phyloP scores from a whole-genome alignment of 2,888 invertebrate species.

The Pterostichus niger region DNA sequence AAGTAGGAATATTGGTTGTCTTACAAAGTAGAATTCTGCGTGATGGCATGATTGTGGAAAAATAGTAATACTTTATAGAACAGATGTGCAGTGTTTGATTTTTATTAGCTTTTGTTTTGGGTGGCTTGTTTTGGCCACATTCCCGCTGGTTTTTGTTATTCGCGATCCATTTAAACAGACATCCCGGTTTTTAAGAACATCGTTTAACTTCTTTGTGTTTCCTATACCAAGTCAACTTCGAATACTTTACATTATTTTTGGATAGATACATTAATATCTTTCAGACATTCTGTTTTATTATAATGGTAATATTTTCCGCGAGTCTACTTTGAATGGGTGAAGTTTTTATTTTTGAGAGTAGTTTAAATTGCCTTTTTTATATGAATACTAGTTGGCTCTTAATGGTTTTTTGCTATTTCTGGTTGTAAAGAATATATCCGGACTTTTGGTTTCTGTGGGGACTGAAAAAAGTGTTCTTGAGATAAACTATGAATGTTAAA shows the following conservation, averaged over 20 bases:
- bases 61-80: conserved; percentile 13
- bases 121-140: conserved; percentile 60
- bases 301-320: conserved; percentile 60
- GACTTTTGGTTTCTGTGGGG: conserved; percentile 7
- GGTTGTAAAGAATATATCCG: not conserved
- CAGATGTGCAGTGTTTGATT: conserved; percentile 59
- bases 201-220: conserved; percentile 57
- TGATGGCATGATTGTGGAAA: conserved; percentile 5
- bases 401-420: conserved; percentile 29
- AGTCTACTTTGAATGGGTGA: too few species aligned
- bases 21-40: not conserved
- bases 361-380: conserved; percentile 55
- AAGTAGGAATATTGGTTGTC: not conserved
- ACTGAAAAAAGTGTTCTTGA: conserved; percentile 12
- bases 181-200: conserved; percentile 45
- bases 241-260: conserved; percentile 21
- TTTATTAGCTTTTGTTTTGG: conserved; percentile 61
- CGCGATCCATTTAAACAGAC: conserved; percentile 53
- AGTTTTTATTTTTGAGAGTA: conserved; percentile 40
- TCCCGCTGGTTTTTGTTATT: conserved; percentile 55
- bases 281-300: conserved; percentile 41
- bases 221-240: conserved; percentile 16
- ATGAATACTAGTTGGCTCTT: conserved; percentile 11
- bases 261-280: conserved; percentile 57
- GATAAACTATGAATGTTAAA: conserved; percentile 45